Evolutionary conservation across 2,797 vertebrate species (phyloP).

Genomic region (Limosa lapponica): DNA sequence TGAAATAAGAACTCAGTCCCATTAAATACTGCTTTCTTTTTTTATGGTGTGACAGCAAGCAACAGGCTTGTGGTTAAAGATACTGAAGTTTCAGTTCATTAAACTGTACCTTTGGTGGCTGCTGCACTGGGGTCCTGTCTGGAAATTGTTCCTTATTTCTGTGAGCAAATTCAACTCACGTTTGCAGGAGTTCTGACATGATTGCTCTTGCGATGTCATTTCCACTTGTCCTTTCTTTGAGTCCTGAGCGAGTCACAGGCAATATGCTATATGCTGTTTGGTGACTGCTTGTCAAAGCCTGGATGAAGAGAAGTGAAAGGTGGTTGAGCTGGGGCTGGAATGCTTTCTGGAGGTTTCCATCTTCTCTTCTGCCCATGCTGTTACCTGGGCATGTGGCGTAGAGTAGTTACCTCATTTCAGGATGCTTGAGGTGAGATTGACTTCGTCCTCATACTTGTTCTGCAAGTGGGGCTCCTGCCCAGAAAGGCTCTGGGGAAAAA

Average conservation of each 20-base stretch:
- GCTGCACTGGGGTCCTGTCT: neutral
- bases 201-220: neutral
- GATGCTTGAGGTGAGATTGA: neutral
- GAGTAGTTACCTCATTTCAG: neutral
- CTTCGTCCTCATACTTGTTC: neutral
- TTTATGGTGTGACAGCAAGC: neutral
- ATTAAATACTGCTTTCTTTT: neutral
- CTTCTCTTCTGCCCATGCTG: neutral
- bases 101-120: neutral
- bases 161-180: neutral
- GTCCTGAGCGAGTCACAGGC: neutral
- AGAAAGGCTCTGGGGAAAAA: neutral
- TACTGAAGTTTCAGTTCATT: neutral
- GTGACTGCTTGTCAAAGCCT: neutral
- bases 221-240: neutral
- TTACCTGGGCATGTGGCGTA: accelerated
- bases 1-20: neutral
- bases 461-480: neutral
- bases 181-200: neutral
- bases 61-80: neutral
- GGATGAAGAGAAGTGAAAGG: neutral
- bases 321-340: neutral
- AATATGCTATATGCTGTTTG: neutral
- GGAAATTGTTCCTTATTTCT: neutral
- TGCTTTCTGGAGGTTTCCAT: neutral